phyloP scores from a whole-genome alignment of 1,140 invertebrate genomes.

The Gonatopus flavifemur region DNA sequence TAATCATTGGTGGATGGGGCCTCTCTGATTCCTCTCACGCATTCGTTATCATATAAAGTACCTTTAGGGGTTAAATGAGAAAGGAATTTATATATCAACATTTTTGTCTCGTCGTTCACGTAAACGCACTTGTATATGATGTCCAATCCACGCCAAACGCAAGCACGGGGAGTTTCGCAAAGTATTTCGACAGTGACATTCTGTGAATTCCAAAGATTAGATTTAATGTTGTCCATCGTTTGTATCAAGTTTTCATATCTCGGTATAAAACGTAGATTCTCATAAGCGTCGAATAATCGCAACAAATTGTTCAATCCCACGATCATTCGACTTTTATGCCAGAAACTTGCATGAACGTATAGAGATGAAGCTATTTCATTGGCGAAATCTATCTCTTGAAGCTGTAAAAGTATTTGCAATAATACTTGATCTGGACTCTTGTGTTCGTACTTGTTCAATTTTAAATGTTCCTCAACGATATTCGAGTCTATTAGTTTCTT shows the following conservation, averaged over 20 bases:
- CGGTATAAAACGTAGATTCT: constrained; percentile 23
- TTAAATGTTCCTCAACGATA: constrained; percentile 18
- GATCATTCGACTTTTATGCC: constrained; percentile 25
- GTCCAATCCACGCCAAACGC: constrained; percentile 23
- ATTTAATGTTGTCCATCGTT: constrained; percentile 13
- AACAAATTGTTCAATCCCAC: constrained; percentile 26
- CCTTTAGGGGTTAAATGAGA: constrained; percentile 2
- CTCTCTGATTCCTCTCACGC: too few species aligned
- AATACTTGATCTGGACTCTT: constrained; percentile 22
- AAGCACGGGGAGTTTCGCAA: constrained; percentile 25
- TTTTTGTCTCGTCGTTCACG: constrained; percentile 10
- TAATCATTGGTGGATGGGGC: too few species aligned
- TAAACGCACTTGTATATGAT: constrained; percentile 13
- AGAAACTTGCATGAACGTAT: constrained; percentile 24
- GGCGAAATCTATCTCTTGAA: constrained; percentile 23
- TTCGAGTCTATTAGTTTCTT: constrained; percentile 6
- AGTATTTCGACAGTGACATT: constrained; percentile 22
- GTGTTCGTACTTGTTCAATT: constrained; percentile 27
- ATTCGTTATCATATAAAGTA: constrained; percentile 1
- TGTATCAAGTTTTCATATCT: constrained; percentile 8
- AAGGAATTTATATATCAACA: constrained; percentile 13
- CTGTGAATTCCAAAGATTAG: constrained; percentile 8
- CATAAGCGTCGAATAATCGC: constrained; percentile 27
- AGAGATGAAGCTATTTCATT: constrained; percentile 20
- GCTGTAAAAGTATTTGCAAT: constrained; percentile 26